A percentile compares a stretch with the other conserved stretches of the same genome.
These are phyloP conservation scores for Rhegmatorhina hoffmannsi DNA, from an alignment of 2,113 vertebrate species.

Conservation along the genomic window DNA sequence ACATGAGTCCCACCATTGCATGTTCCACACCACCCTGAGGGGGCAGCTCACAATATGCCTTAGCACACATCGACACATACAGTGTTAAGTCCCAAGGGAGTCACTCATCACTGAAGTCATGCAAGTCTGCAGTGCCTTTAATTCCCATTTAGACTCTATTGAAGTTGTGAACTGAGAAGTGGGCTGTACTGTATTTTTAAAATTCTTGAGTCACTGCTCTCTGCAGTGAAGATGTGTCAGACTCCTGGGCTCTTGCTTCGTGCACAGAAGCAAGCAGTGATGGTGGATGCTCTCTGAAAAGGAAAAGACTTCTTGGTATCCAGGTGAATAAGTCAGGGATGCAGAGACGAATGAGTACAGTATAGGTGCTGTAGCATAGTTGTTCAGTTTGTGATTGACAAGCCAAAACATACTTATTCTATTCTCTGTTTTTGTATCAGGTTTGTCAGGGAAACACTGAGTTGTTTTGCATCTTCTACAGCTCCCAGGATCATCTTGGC, in stretches of 20 bases:
- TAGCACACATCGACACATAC: background rate
- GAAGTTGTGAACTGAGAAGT: conserved; percentile 16
- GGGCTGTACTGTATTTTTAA: conserved; percentile 49
- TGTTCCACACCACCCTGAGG: background rate
- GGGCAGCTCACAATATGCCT: background rate
- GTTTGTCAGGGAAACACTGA: background rate
- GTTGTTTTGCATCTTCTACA: background rate
- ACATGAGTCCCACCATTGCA: background rate
- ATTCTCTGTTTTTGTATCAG: background rate
- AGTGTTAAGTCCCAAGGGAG: background rate
- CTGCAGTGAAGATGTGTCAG: conserved; percentile 32
- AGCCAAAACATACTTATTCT: background rate
- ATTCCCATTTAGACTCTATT: background rate
- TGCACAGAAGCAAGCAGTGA: background rate
- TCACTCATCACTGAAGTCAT: background rate
- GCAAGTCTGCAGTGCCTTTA: background rate
- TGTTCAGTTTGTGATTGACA: background rate
- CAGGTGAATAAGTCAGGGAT: background rate
- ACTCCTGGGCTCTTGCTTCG: background rate
- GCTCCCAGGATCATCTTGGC: background rate
- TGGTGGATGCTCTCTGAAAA: background rate
- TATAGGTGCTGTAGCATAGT: background rate
- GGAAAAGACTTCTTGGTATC: background rate
- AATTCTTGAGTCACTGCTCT: conserved; percentile 16
- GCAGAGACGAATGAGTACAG: background rate